Evolutionary conservation across 2,797 vertebrate genomes (phyloP), one percentile per base, ranked within the genome.

Genomic region (Potorous gilbertii): DNA sequence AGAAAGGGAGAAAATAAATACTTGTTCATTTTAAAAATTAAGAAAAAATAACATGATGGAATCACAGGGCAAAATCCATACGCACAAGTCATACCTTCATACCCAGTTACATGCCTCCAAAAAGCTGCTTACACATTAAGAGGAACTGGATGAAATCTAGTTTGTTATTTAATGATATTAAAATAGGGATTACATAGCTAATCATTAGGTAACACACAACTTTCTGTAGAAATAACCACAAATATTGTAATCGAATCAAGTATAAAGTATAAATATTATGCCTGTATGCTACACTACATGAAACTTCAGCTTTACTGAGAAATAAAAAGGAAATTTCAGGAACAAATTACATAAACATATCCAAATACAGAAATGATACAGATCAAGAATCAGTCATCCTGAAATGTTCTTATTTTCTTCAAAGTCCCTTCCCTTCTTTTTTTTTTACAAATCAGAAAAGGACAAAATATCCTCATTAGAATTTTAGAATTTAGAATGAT

Each of bases 401-500:
- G n/a, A 0, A 56, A 90, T 13, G 96, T 74, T 74, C 34, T 40
- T n/a, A 16, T 21, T 16, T 66, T 66, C 62, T n/a, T 66, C 13
- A 14, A 31, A 66, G n/a, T 34, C 16, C 13, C 31, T n/a, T 4
- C 31, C 31, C 13, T 16, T 13, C 34, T 66, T 74, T 62, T 40
- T 74, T n/a, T n/a, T 34, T 14, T 13, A 66, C 31, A 66, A n/a
- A n/a, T 66, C 31, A 66, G 31, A 66, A 66, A 66, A 31, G 28
- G 31, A 66, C 34, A 66, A 34, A 66, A 66, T n/a, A 5, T 66
- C 59, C 59, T 66, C 59, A 34, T 62, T 62, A n/a, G 59, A 34
- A 66, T 66, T 66, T 91, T 94, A 24, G 55, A 93, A 94, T 50
- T 94, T 96, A 93, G 57, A 92, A 52, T 28, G 34, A 3, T 91